Evolutionary conservation across 1,140 invertebrate genomes (phyloP).

Genomic region (Rhizoglyphus robini): DNA sequence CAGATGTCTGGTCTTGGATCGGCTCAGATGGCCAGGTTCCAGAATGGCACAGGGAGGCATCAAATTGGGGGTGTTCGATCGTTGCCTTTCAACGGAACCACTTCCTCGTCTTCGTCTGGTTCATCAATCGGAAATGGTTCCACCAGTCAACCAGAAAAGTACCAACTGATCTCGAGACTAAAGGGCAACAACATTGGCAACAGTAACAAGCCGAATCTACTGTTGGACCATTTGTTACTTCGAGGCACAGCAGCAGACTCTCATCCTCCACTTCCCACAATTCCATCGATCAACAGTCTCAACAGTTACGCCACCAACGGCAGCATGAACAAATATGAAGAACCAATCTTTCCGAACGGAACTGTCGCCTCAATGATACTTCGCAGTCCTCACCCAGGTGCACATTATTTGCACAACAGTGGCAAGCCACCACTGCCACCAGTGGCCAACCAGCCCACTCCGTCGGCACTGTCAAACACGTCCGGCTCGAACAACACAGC

Average conservation of each 20-base stretch:
- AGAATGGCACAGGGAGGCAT: background rate
- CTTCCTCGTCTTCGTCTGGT: background rate
- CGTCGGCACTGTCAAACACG: background rate
- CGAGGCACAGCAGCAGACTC: background rate
- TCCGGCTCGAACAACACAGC: constrained; percentile 3
- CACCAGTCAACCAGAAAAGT: constrained; percentile 4
- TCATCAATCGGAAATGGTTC: background rate
- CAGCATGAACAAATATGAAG: constrained; percentile 1
- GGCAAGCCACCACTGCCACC: background rate
- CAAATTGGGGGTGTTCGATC: background rate
- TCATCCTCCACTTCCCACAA: background rate
- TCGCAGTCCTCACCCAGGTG: background rate
- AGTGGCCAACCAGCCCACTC: background rate
- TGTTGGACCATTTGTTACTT: constrained; percentile 14
- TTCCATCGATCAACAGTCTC: background rate
- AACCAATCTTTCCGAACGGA: background rate
- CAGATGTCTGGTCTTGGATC: background rate
- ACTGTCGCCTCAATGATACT: too few species aligned
- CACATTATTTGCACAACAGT: background rate
- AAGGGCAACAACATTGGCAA: background rate
- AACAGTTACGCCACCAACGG: background rate
- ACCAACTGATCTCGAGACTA: background rate
- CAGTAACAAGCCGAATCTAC: background rate
- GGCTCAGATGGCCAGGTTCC: background rate
- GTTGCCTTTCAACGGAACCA: background rate